These are phyloP conservation scores for Tachina lurida DNA, from an alignment of 2,888 invertebrate genomes.

Conservation along the genomic window DNA sequence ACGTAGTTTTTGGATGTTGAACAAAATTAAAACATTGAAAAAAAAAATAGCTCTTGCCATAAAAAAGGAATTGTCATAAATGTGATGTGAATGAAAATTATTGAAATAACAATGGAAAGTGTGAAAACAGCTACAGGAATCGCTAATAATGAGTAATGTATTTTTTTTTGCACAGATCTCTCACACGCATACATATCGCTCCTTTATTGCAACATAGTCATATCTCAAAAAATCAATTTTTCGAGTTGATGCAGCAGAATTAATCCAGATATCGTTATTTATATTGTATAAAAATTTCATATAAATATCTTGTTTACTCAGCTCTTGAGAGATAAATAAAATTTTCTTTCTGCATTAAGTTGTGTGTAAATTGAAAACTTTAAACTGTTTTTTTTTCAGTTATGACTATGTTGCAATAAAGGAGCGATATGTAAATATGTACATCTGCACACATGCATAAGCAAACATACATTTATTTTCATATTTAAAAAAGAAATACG, in stretches of 20 bases:
- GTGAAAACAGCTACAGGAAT: conserved; percentile 9
- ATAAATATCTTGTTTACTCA: too few species aligned
- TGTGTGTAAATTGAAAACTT: too few species aligned
- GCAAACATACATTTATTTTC: background rate
- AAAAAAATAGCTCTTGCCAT: conserved; percentile 1
- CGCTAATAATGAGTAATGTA: conserved; percentile 28
- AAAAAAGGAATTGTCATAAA: conserved; percentile 50
- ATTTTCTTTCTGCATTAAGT: too few species aligned
- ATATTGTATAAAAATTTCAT: too few species aligned
- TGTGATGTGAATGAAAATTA: conserved; percentile 57
- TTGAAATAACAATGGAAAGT: background rate
- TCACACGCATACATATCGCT: background rate
- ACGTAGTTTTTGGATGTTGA: conserved; percentile 16
- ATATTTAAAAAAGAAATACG: background rate
- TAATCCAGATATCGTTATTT: too few species aligned
- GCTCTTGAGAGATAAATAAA: too few species aligned
- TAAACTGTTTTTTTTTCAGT: too few species aligned
- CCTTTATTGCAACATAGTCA: too few species aligned
- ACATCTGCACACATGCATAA: background rate
- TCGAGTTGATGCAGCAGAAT: too few species aligned
- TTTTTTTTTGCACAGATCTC: background rate
- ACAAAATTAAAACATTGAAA: conserved; percentile 31
- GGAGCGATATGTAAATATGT: too few species aligned
- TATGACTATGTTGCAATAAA: too few species aligned
- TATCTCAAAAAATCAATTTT: too few species aligned